Evolutionary conservation across 2,888 invertebrate species (phyloP), one percentile per base, ranked within the genome.

Genomic region (Idaea biselata): DNA sequence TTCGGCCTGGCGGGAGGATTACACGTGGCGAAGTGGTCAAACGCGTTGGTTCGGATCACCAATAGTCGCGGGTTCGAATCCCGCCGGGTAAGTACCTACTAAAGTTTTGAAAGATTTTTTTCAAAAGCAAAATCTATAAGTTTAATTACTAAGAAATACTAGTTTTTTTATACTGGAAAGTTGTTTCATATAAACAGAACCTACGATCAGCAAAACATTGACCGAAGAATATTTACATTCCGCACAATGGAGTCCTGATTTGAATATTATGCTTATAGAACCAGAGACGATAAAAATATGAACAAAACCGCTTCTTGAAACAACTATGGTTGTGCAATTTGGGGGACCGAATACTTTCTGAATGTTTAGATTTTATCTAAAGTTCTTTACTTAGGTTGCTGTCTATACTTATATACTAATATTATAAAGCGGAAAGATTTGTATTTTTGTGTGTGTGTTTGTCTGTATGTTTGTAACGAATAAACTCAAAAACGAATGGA

Each of bases 191-290:
- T 77, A 67, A 54, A 69, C 63, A 11, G n/a, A 7, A 17, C 86
- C 73, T 78, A 67, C 74, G 62, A 44, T 72, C 61, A 44, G 74
- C 77, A 76, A 74, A 81, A 77, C 78, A 77, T 77, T 74, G 80
- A 78, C 81, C 81, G 75, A 82, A 80, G 81, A 79, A 81, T 87
- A 88, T 87, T 81, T 84, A 87, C 83, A 85, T 77, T 77, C 73
- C 72, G 82, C 86, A 91, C 91, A 92, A 91, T 90, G 88, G 81
- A 77, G 73, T 69, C 81, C 87, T 91, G 87, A 92, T 92, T 92
- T 92, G 90, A 92, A 92, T 92, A 92, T 83, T 88, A 84, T 86
- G 84, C 81, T 82, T 81, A 79, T 78, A 79, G 79, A 80, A 82
- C 87, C 83, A 86, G 82, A 76, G 83, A 78, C 82, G 81, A 81